Conservation (phyloP, 2,888 invertebrate genomes). For the Chaitophorus viminalis region DNA sequence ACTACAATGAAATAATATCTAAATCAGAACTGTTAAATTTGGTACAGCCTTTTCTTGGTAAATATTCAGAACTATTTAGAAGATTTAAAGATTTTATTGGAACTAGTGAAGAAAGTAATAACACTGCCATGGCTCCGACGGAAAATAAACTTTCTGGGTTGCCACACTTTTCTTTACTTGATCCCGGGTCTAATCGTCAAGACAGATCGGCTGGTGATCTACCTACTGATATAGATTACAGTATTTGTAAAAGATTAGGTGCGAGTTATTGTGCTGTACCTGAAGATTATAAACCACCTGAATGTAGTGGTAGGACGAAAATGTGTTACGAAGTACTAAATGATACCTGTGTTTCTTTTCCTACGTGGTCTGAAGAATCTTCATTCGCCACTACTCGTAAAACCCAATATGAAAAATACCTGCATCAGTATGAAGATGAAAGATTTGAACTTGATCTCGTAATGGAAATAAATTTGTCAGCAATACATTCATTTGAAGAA, state of each 20-base stretch:
- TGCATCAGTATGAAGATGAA: slow-evolving; percentile 98
- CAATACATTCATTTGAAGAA: slow-evolving; percentile 91
- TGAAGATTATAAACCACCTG: slow-evolving; percentile 78
- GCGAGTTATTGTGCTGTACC: slow-evolving; percentile 97
- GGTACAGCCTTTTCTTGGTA: slow-evolving; percentile 87
- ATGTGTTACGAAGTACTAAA: slow-evolving; percentile 95
- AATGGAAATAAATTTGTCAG: slow-evolving; percentile 94
- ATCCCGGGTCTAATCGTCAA: slow-evolving; percentile 71
- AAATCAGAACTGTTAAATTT: slow-evolving; percentile 88
- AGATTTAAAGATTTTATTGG: slow-evolving; percentile 95
- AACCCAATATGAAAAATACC: slow-evolving; percentile 97
- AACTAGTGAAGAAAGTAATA: slow-evolving; percentile 62
- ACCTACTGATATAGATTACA: slow-evolving; percentile 91
- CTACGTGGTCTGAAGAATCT: slow-evolving; percentile 99
- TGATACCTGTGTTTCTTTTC: slow-evolving; percentile 98
- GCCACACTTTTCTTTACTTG: slow-evolving; percentile 57
- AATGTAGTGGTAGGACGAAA: slow-evolving; percentile 90
- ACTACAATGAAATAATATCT: slow-evolving; percentile 93
- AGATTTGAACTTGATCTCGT: slow-evolving; percentile 97
- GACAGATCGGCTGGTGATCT: slow-evolving; percentile 86
- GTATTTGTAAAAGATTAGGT: slow-evolving; percentile 93
- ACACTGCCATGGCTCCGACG: slow-evolving; percentile 31
- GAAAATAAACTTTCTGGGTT: slow-evolving; percentile 55
- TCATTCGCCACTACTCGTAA: slow-evolving; percentile 97
- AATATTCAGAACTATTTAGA: slow-evolving; percentile 88